phyloP scores from a whole-genome alignment of 2,888 invertebrate species.

The Chymomyza procnemis region DNA sequence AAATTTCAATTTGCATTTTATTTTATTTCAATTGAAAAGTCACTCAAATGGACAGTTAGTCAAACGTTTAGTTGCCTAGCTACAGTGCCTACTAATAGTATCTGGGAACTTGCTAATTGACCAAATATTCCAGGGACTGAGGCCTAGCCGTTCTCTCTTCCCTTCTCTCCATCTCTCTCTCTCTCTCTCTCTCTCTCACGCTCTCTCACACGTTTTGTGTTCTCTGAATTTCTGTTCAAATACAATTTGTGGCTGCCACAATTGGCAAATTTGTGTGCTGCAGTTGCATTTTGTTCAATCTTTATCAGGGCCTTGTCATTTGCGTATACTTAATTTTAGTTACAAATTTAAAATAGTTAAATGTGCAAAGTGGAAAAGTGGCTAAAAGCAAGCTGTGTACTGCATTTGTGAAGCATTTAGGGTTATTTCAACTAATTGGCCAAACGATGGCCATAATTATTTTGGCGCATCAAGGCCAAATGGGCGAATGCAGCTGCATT shows the following conservation, averaged over 20 bases:
- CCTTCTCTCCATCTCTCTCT: neutral
- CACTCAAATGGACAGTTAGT: neutral
- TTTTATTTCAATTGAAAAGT: slow-evolving; percentile 59
- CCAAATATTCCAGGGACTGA: slow-evolving; percentile 21
- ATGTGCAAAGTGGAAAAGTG: slow-evolving; percentile 29
- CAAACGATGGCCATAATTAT: slow-evolving; percentile 49
- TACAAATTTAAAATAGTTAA: slow-evolving; percentile 1
- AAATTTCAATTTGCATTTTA: slow-evolving; percentile 66
- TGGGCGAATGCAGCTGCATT: neutral
- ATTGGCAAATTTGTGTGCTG: slow-evolving; percentile 6
- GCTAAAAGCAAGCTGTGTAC: slow-evolving; percentile 30
- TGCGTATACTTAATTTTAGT: neutral
- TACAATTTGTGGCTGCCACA: slow-evolving; percentile 59
- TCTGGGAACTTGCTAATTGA: slow-evolving; percentile 63
- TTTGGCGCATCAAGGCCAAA: slow-evolving; percentile 34
- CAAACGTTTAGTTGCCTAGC: slow-evolving; percentile 23
- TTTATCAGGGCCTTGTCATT: neutral
- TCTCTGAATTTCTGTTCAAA: slow-evolving; percentile 38
- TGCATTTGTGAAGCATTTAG: slow-evolving; percentile 27
- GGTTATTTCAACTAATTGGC: slow-evolving; percentile 59
- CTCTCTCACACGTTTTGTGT: neutral
- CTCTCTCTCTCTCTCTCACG: neutral
- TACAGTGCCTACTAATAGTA: slow-evolving; percentile 57
- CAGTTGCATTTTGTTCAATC: neutral
- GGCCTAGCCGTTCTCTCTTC: neutral